These are phyloP conservation scores for Metopolophium dirhodum DNA, from an alignment of 1,140 invertebrate genomes.

Conservation along the genomic window DNA sequence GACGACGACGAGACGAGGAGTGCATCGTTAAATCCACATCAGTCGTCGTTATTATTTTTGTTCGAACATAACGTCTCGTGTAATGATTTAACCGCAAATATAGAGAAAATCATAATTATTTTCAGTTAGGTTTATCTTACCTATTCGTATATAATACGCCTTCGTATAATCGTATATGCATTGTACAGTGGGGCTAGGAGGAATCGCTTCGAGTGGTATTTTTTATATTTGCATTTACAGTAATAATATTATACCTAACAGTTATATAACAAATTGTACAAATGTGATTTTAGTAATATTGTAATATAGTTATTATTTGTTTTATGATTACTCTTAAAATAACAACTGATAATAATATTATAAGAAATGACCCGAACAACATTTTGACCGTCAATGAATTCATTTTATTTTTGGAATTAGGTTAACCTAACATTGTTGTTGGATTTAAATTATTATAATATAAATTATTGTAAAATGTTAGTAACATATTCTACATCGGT, in stretches of 20 bases:
- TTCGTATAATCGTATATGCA: no score
- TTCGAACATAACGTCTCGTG: not conserved
- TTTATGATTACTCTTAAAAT: not conserved
- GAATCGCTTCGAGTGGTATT: not conserved
- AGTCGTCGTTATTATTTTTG: not conserved
- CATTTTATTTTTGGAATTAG: not conserved
- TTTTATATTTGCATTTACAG: not conserved
- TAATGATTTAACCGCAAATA: not conserved
- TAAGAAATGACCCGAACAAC: not conserved
- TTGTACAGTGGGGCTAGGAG: no score
- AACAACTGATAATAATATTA: not conserved
- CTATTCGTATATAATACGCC: no score
- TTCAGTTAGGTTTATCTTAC: not conserved
- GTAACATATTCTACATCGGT: not conserved
- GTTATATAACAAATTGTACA: no score
- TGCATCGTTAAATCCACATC: not conserved
- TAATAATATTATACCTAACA: no score
- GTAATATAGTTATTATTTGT: not conserved
- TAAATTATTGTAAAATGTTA: not conserved
- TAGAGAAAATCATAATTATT: not conserved
- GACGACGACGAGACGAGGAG: not conserved
- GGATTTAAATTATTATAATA: no score
- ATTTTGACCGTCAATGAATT: not conserved
- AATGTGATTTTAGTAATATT: no score
- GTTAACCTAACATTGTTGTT: not conserved